A percentile compares a stretch with the other conserved stretches of the same genome.
Evolutionary conservation across 2,797 vertebrate genomes (phyloP).

Genomic region (Parauchenoglanis punctatus): DNA sequence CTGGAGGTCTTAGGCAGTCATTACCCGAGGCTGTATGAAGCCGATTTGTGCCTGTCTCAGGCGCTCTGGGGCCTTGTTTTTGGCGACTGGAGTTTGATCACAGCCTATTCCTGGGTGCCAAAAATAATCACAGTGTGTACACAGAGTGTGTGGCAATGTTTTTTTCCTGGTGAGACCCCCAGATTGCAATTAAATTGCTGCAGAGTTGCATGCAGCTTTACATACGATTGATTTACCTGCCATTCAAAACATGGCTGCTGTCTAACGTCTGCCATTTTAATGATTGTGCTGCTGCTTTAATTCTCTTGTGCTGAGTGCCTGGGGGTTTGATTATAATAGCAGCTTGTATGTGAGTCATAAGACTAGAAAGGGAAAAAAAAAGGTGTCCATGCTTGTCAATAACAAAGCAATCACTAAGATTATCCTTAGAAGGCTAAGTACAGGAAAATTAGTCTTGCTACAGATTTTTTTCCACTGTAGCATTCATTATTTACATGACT

Average conservation of each 20-base stretch:
- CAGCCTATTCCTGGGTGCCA: constrained; percentile 69
- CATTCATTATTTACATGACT: background rate
- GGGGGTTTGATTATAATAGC: constrained; percentile 37
- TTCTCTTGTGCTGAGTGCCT: constrained; percentile 58
- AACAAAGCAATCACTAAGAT: constrained; percentile 9
- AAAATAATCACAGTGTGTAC: constrained; percentile 65
- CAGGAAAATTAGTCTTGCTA: background rate
- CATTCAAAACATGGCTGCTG: constrained; percentile 58
- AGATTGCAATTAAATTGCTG: constrained; percentile 50
- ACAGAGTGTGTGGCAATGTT: constrained; percentile 31
- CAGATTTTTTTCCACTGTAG: background rate
- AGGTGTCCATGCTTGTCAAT: constrained; percentile 22
- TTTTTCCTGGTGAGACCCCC: constrained; percentile 39
- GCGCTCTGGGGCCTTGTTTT: constrained; percentile 70
- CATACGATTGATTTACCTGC: constrained; percentile 66
- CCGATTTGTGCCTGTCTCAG: constrained; percentile 76
- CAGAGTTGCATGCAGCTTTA: constrained; percentile 39
- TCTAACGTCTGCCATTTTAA: constrained; percentile 43
- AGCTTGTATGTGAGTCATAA: constrained; percentile 19
- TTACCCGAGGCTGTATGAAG: constrained; percentile 69
- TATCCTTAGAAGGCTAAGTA: constrained; percentile 9
- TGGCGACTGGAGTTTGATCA: constrained; percentile 73
- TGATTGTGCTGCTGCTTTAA: constrained; percentile 58
- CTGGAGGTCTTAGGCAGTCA: constrained; percentile 74
- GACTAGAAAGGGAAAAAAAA: background rate